Conservation (phyloP, 2,797 vertebrate genomes). For the Phrynocephalus forsythii region DNA sequence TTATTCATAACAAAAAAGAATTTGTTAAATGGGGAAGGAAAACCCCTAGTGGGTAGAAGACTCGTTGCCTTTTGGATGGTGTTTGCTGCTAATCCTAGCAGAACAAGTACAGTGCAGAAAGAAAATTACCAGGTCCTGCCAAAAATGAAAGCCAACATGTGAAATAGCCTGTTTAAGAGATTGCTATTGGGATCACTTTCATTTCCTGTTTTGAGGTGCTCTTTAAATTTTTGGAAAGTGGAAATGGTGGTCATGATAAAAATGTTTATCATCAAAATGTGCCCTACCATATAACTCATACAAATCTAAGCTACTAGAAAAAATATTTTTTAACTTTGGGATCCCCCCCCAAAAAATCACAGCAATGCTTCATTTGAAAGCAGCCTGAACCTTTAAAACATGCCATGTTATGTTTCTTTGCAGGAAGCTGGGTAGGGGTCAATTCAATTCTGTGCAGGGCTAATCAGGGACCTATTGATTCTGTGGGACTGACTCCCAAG, state of each 20-base stretch:
- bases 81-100: too few species aligned
- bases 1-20: too few species aligned
- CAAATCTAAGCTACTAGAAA: neutral
- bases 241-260: neutral
- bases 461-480: neutral
- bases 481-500: neutral
- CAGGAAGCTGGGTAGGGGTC: neutral
- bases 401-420: neutral
- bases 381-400: neutral
- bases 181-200: too few species aligned
- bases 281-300: neutral
- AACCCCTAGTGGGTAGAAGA: too few species aligned
- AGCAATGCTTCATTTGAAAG: neutral
- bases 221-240: too few species aligned
- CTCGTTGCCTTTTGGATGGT: too few species aligned
- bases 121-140: too few species aligned
- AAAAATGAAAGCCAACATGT: too few species aligned
- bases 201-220: too few species aligned
- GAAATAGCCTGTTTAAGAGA: too few species aligned
- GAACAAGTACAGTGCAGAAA: too few species aligned
- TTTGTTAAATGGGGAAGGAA: too few species aligned
- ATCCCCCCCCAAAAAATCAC: neutral
- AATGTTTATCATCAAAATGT: neutral
- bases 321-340: neutral
- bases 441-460: neutral